Base-by-base conservation (phyloP, 2,113 vertebrate genomes). In the Aleadryas rufinucha region DNA sequence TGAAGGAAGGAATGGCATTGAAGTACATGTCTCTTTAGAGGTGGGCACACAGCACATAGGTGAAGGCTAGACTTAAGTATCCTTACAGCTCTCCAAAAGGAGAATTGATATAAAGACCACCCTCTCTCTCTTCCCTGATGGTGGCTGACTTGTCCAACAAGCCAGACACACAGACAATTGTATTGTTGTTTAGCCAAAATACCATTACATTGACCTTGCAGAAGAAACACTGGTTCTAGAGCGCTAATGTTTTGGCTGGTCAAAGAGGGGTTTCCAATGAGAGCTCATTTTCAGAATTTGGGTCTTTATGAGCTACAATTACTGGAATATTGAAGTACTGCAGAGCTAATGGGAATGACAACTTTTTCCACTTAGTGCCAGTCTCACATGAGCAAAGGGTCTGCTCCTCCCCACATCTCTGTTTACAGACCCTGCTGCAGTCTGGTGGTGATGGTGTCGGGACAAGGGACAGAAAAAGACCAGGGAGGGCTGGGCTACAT, bases 71-170 rank as follows among this genome's bases (percentile, higher is more conserved):
- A 28, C 15, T 54, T 54, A 22, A 44, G 47, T 33, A 31, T 44
- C 52, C 49, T 42, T 45, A 76, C 8, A 83, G 14, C 7, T 76
- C 42, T 52, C 39, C 82, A 83, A 52, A 60, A 20, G 20, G 21
- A 71, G 19, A 54, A 68, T n/a, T 64, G 57, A 30, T 41, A 41
- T 47, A 30, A 78, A 53, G 50, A 70, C 3, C 24, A 23, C 8
- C 1, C 10, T 5, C 16, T 26, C 16, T 69, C 28, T 63, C 23
- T 50, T 24, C 5, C 16, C 3, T 1, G 0, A 0, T 47, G 56
- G 22, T 59, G 33, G 10, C 6, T 57, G 69, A 61, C 47, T 64
- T 64, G 33, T 31, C 37, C 69, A 50, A 44, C 37, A 72, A 57
- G 26, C 19, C 64, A 84, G 18, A 60, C 6, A 53, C 44, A 75